Base-by-base conservation (phyloP, 2,113 vertebrate species). In the Sturnus vulgaris region DNA sequence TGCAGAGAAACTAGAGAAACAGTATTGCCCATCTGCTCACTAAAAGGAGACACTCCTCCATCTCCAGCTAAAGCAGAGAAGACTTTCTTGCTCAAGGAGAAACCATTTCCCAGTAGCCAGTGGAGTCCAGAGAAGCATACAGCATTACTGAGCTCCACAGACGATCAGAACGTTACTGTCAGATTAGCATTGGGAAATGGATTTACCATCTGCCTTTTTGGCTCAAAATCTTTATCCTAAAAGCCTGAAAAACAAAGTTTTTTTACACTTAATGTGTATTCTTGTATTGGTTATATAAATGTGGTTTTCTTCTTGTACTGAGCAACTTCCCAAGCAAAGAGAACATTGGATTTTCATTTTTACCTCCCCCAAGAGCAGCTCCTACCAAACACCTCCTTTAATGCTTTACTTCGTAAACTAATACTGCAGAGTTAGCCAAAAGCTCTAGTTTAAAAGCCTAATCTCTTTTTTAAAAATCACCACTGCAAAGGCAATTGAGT, bases 121-220 rank as follows among this genome's bases (percentile, higher is more conserved):
- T 47, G 76, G 35, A 42, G 72, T 86, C 49, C 60, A 77, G 60
- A 60, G 24, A 53, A 82, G 56, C 47, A 83, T 33, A 46, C 10
- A 30, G 37, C 22, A 15, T 50, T 59, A 37, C 68, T 24, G 53
- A 84, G 25, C 61, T 90, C 84, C 66, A 63, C 64, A 55, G 63
- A 96, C 69, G 57, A 87, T 53, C 63, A 50, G 52, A 65, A 83
- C 53, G 19, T 57, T 30, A 44, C 15, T 53, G 47, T 82, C 88
- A 88, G 64, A 93, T 83, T 61, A 89, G 78, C 44, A 71, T 6
- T 31, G 64, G 78, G 63, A 90, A 96, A 94, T 56, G 21, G 33
- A 93, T 82, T 91, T 93, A 77, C 61, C 76, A 88, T 80, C 82
- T 96, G 79, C 78, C 69, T 95, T 94, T 86, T 24, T 49, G 47